phyloP scores from a whole-genome alignment of 2,797 vertebrate genomes.

The Melanotaenia boesemani region DNA sequence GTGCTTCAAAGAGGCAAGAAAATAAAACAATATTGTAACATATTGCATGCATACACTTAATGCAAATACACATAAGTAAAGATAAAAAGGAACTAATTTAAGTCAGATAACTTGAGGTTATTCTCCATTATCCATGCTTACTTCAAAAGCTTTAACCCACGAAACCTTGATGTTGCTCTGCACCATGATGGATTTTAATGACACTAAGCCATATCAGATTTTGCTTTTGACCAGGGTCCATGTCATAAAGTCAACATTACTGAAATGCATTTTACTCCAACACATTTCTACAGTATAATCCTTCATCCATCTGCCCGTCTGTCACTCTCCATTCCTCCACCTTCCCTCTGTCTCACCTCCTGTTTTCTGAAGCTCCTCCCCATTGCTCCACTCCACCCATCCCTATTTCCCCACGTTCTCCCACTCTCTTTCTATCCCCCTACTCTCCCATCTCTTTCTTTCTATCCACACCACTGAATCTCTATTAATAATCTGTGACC shows the following conservation, averaged over 20 bases:
- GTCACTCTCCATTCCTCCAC: constrained; percentile 67
- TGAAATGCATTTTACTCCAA: constrained; percentile 60
- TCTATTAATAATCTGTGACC: constrained; percentile 91
- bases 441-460: constrained; percentile 67
- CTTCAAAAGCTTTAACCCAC: constrained; percentile 34
- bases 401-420: constrained; percentile 57
- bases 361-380: constrained; percentile 50
- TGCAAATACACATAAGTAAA: not conserved
- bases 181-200: constrained; percentile 33
- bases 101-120: not conserved
- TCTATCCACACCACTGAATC: constrained; percentile 85
- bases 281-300: constrained; percentile 71
- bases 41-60: not conserved
- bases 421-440: constrained; percentile 54
- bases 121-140: constrained; percentile 8
- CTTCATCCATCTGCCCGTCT: constrained; percentile 74
- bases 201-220: constrained; percentile 58
- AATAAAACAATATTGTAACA: constrained; percentile 9
- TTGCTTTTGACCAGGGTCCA: constrained; percentile 52
- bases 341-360: constrained; percentile 70
- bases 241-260: constrained; percentile 68
- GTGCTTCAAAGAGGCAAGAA: not conserved
- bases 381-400: constrained; percentile 36
- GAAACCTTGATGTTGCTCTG: constrained; percentile 22
- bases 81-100: not conserved